Evolutionary conservation across 2,113 vertebrate species (phyloP).

Genomic region (Morone saxatilis): DNA sequence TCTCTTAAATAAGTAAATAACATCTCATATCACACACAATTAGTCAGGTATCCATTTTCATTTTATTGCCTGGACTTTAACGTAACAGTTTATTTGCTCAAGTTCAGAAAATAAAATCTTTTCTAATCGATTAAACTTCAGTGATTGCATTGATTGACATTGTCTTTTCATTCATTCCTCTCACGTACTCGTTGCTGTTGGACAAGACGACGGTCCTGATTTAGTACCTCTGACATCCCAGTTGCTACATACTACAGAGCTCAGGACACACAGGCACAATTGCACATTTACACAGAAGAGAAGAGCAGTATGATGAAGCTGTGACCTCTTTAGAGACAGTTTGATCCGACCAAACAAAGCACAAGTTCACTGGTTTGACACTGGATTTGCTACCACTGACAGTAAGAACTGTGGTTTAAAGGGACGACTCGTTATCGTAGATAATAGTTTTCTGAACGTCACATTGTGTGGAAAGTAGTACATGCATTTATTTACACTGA

Average conservation of each 20-base stretch:
- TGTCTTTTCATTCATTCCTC: neutral
- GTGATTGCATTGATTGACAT: slow-evolving; percentile 20
- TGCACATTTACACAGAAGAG: neutral
- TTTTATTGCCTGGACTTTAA: slow-evolving; percentile 51
- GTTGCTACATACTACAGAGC: slow-evolving; percentile 3
- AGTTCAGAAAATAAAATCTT: slow-evolving; percentile 42
- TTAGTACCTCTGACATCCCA: neutral
- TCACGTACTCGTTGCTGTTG: neutral
- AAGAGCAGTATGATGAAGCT: neutral
- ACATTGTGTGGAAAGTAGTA: neutral
- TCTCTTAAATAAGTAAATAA: neutral
- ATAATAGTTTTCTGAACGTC: neutral
- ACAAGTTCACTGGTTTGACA: neutral
- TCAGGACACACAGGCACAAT: slow-evolving; percentile 7
- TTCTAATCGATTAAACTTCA: neutral
- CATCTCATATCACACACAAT: neutral
- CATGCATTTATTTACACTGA: neutral
- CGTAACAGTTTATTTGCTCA: slow-evolving; percentile 1
- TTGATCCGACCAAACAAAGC: neutral
- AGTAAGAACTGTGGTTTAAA: neutral
- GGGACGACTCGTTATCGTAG: neutral
- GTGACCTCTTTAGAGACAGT: neutral
- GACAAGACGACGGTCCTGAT: neutral
- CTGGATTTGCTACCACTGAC: neutral
- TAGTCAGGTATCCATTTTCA: neutral